Evolutionary conservation across 2,113 vertebrate genomes (phyloP).

Genomic region (Melanostigma gelatinosum): DNA sequence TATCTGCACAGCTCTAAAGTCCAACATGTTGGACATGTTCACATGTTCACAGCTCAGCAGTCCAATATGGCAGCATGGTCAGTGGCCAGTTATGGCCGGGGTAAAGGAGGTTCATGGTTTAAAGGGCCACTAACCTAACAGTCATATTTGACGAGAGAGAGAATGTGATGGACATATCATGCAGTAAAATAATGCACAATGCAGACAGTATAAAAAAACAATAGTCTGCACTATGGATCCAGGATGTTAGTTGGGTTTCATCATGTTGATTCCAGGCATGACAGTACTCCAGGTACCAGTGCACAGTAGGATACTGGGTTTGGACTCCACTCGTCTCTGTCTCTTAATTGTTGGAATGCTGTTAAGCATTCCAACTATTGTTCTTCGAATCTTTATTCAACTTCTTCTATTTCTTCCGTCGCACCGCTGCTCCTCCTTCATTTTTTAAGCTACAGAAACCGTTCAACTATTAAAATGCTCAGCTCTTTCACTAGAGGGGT

Average conservation of each 20-base stretch:
- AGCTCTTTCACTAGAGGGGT: too few species aligned
- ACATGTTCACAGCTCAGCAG: not conserved
- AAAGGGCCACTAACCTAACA: too few species aligned
- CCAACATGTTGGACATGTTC: too few species aligned
- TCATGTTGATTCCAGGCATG: not conserved
- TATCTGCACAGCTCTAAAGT: not conserved
- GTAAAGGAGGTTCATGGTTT: not conserved
- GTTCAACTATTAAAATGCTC: too few species aligned
- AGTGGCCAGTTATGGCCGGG: not conserved
- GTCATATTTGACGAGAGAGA: not conserved
- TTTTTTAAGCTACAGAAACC: too few species aligned
- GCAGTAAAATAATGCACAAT: not conserved
- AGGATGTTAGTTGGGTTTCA: not conserved
- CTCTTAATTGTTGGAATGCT: too few species aligned
- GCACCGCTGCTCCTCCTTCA: too few species aligned
- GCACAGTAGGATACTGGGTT: not conserved
- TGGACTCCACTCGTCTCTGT: not conserved
- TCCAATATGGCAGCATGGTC: not conserved
- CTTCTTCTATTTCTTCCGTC: too few species aligned
- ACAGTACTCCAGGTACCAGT: slow-evolving; percentile 7
- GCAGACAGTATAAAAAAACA: not conserved
- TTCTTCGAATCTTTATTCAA: too few species aligned
- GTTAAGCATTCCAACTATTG: too few species aligned
- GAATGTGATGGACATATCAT: not conserved
- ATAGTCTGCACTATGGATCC: not conserved